A percentile compares a stretch with the other conserved stretches of the same genome.
phyloP scores from a whole-genome alignment of 2,888 invertebrate species.

The Anagyrus pseudococci region DNA sequence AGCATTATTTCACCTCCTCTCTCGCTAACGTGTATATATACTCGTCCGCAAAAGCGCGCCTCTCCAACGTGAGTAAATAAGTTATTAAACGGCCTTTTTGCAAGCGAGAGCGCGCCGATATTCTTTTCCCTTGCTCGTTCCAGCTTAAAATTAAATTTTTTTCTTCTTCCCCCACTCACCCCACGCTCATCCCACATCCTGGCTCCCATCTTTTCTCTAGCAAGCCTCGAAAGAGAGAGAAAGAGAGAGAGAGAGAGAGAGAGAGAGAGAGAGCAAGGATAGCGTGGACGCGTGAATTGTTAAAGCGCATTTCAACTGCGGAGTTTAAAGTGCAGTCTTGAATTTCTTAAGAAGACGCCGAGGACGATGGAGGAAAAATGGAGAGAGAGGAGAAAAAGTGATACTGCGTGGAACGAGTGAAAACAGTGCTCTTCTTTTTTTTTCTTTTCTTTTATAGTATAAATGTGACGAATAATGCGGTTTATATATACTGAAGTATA shows the following conservation, averaged over 20 bases:
- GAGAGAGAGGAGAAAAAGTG: not conserved
- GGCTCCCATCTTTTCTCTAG: too few species aligned
- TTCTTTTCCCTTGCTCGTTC: not conserved
- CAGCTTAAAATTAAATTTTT: constrained; percentile 34
- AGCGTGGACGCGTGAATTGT: constrained; percentile 12
- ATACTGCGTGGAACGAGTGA: too few species aligned
- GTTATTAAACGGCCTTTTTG: constrained; percentile 34
- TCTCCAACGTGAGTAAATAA: constrained; percentile 38
- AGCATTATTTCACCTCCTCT: constrained; percentile 42
- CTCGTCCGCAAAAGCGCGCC: constrained; percentile 24
- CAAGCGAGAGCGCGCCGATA: not conserved
- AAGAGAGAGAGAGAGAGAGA: too few species aligned
- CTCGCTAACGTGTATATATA: constrained; percentile 30
- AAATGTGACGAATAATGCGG: constrained; percentile 13
- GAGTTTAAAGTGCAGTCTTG: not conserved
- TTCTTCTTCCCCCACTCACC: constrained; percentile 8
- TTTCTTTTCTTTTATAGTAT: not conserved
- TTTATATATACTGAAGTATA: constrained; percentile 49
- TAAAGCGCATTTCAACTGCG: constrained; percentile 9
- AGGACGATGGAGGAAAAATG: not conserved
- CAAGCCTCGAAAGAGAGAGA: too few species aligned
- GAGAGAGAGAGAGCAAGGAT: too few species aligned
- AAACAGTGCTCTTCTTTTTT: not conserved
- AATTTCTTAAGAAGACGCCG: not conserved
- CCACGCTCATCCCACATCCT: too few species aligned